Base-by-base conservation (phyloP, 2,797 vertebrate genomes). In the Gobionotothen gibberifrons region DNA sequence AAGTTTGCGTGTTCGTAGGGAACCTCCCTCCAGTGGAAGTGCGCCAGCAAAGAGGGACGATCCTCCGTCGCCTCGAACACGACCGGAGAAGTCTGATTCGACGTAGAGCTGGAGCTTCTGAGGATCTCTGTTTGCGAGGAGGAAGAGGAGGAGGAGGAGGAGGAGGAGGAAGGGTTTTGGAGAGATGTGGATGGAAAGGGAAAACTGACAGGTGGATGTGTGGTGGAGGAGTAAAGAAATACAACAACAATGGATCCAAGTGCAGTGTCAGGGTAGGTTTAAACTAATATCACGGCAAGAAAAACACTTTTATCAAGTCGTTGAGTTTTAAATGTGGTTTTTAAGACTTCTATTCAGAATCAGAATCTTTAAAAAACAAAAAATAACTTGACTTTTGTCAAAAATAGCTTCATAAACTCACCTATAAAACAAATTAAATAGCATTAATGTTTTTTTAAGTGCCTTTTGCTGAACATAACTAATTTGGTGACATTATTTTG, bases 1-100 rank as follows among this genome's bases (percentile, higher is more conserved):
- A 95, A 96, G 90, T 93, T 94, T 62, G 95, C 95, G 2, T 96
- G 94, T 89, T 97, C 95, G 0, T 95, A 96, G 92, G 96, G 94
- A 51, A 96, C 85, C 87, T 96, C 95, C 0, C 91, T 89, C 78
- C 94, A 87, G 83, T 92, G 95, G 85, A 95, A 96, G 40, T 92
- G 93, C 49, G 96, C 94, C 92, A 95, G 88, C 85, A 94, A 40
- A 0, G 95, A 95, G 73, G 95, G 92, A 57, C 95, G 95, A 65
- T 95, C 95, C 57, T 95, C 95, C 0, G 86, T 91, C 57, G 81
- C 88, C 66, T 96, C 95, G 0, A 93, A 92, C 93, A 90, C 94
- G 91, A 47, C 95, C 78, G 1, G 57, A 52, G 12, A 80, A 77
- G 16, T 74, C 62, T 1, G 61, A 74, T 51, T 77, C 77, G 3